Base-by-base conservation (phyloP, 2,113 vertebrate species). In the Columba janthina region DNA sequence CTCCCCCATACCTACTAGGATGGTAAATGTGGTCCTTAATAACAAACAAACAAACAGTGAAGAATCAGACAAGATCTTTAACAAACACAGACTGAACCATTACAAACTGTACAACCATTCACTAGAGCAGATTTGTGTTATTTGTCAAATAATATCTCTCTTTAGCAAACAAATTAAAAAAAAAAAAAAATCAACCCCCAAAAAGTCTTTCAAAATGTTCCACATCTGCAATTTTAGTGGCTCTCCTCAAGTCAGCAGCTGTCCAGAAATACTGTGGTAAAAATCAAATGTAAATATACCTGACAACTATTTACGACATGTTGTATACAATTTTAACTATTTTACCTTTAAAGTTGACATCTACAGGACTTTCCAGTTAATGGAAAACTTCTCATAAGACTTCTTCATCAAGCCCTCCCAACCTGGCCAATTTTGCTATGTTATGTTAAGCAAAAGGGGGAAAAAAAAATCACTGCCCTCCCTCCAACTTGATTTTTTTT, bases 251-350 rank as follows among this genome's bases (percentile, higher is more conserved):
- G 60, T 65, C 83, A 94, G 74, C 40, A 92, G 70, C 48, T 85
- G 60, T 61, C 28, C 54, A 96, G 65, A 92, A 87, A 92, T n/a
- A 50, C 14, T 26, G 61, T 15, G 46, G 83, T 10, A 48, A 94
- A 93, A 94, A 89, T 89, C 61, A 95, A 87, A 89, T 34, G 9
- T 61, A 90, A 92, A 72, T 86, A 89, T 34, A 84, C 50, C 57
- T 85, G 80, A 90, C 38, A 87, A 67, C 69, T 82, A 87, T 40
- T 94, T 79, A 82, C 5, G 10, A 86, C 9, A 67, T 5, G 15
- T 21, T 85, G 29, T 54, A 85, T 28, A 57, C n/a, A 82, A 61
- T 54, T 88, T 82, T 18, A 94, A 50, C 58, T 85, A 36, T 88
- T 88, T 88, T 76, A 79, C n/a, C 28, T 70, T 93, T 76, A 90